Conservation (phyloP, 2,888 invertebrate genomes). For the Magallana nippona region DNA sequence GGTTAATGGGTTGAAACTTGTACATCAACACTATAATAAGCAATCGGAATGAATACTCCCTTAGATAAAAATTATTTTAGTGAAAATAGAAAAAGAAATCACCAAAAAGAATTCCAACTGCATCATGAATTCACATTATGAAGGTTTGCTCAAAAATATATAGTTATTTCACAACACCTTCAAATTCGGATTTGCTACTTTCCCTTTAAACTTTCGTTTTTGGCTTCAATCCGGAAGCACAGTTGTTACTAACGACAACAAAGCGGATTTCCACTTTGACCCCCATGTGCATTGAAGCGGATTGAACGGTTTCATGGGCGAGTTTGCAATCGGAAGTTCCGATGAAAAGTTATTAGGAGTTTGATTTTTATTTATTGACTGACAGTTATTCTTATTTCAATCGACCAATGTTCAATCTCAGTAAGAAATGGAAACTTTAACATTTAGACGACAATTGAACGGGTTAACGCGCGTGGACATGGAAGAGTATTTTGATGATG, state of each 20-base stretch:
- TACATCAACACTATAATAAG: no score
- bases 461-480: constrained; percentile 65
- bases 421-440: constrained; percentile 55
- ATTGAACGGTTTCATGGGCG: constrained; percentile 21
- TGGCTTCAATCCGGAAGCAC: neutral
- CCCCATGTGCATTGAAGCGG: constrained; percentile 20
- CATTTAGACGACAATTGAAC: constrained; percentile 55
- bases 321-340: constrained; percentile 31
- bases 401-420: constrained; percentile 23
- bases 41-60: no score
- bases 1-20: no score
- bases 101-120: no score
- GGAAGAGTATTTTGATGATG: constrained; percentile 77
- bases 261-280: constrained; percentile 39
- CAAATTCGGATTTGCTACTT: neutral
- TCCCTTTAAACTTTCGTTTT: neutral
- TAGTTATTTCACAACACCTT: neutral
- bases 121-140: neutral
- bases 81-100: no score
- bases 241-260: constrained; percentile 38
- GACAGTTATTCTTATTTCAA: neutral
- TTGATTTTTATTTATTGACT: constrained; percentile 17
- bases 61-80: no score
- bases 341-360: constrained; percentile 18
- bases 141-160: neutral